Conservation (phyloP, 2,888 invertebrate genomes). For the Pyrocoelia pectoralis region DNA sequence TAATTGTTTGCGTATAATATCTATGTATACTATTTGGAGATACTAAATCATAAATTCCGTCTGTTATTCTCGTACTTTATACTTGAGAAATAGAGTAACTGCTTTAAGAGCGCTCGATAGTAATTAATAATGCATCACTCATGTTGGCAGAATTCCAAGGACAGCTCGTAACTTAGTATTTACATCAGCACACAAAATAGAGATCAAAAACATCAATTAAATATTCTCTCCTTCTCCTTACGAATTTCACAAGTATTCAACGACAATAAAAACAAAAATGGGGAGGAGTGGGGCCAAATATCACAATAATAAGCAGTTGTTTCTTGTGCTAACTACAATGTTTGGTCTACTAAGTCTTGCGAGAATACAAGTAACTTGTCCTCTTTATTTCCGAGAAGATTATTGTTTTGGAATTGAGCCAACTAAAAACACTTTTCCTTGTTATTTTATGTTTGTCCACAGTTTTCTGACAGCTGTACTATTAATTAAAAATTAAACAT, state of each 20-base stretch:
- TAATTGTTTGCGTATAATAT: too few species aligned
- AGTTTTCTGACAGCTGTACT: constrained; percentile 17
- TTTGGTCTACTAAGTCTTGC: constrained; percentile 7
- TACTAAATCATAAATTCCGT: constrained; percentile 17
- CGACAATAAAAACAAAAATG: not conserved
- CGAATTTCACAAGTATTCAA: not conserved
- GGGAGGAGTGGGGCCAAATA: constrained; percentile 8
- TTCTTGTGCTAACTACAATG: too few species aligned
- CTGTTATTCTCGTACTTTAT: constrained; percentile 24
- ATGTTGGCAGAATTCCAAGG: constrained; percentile 35
- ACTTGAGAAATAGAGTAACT: constrained; percentile 22
- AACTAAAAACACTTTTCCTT: constrained; percentile 42
- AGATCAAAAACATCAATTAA: constrained; percentile 30
- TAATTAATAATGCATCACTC: constrained; percentile 37
- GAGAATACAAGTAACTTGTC: constrained; percentile 15
- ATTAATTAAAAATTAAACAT: constrained; percentile 16
- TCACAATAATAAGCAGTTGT: constrained; percentile 28
- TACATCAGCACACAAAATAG: constrained; percentile 30
- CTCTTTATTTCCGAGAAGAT: constrained; percentile 39
- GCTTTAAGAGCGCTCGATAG: constrained; percentile 28
- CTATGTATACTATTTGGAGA: not conserved
- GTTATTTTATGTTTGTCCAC: constrained; percentile 35
- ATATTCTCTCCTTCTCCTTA: constrained; percentile 17
- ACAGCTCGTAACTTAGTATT: constrained; percentile 35
- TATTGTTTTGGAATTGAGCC: constrained; percentile 41